Evolutionary conservation across 1,140 invertebrate genomes (phyloP).

Genomic region (Anastrepha ludens): DNA sequence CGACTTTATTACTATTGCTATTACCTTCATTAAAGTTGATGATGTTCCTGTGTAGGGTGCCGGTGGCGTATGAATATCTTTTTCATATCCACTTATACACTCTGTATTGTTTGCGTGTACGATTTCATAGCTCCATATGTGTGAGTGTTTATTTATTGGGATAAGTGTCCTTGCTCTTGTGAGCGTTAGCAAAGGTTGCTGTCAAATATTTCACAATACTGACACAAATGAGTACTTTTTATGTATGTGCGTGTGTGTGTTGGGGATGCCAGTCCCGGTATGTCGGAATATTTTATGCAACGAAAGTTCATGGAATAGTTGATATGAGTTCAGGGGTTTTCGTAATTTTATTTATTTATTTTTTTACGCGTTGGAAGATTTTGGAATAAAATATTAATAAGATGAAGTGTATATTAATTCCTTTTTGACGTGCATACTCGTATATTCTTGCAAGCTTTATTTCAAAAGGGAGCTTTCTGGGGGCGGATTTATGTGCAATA

Average conservation of each 20-base stretch:
- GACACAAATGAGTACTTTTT: not conserved
- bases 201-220: not conserved
- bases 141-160: not conserved
- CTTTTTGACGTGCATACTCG: no score
- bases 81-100: not conserved
- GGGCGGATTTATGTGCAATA: no score
- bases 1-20: conserved; percentile 27
- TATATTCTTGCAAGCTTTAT: no score
- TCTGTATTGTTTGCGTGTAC: not conserved
- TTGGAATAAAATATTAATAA: no score
- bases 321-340: no score
- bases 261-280: not conserved
- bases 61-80: not conserved
- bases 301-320: no score
- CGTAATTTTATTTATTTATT: no score
- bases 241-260: not conserved
- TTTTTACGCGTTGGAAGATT: no score
- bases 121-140: not conserved
- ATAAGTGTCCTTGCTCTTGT: not conserved
- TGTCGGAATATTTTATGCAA: no score
- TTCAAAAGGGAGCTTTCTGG: no score
- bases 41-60: not conserved
- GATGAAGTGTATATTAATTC: no score
- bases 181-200: not conserved
- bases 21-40: conserved; percentile 35